Evolutionary conservation across 2,797 vertebrate species (phyloP), one percentile per base, ranked within the genome.

Genomic region (Pseudotriccus pelzelni): DNA sequence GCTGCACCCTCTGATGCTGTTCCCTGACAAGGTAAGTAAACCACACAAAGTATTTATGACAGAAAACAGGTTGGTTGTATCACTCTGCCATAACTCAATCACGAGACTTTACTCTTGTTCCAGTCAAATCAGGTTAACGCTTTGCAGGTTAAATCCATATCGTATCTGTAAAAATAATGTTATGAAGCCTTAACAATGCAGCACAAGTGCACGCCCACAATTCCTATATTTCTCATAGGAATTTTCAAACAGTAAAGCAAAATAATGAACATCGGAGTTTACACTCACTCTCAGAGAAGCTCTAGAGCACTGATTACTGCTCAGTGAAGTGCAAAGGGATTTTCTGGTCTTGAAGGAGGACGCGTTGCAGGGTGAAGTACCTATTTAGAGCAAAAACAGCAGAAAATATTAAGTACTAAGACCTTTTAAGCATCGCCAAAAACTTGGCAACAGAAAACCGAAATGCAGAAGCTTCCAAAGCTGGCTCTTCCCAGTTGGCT

Each of bases 291-390:
- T 55, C n/a, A 17, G 13, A 20, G 3, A 43, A 50, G 3, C 5
- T 69, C 43, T 7, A 15, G 14, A 41, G 25, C 6, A 36, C 3
- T 2, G 0, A 16, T 1, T 28, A 30, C 27, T 1, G 2, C 32
- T 0, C 15, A 28, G 9, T 6, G 28, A 82, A n/a, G 10, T 1
- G 2, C 10, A 75, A 21, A 22, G 0, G 41, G 32, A 7, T 68
- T 15, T 43, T 34, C 32, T 30, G 50, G 17, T 12, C 22, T 15
- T 14, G 28, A n/a, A 32, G 5, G 8, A 13, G 4, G 2, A 39
- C 25, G 1, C 2, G 3, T 1, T 5, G 4, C 37, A 73, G 4
- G 9, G 2, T 10, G 22, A 70, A 74, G 1, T 1, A 50, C 1
- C 3, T 44, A 14, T 21, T 12, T 6, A 15, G 19, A 2, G 2